These are phyloP conservation scores for Ceratoteleas bidentatus DNA, from an alignment of 1,140 invertebrate species.

Conservation along the genomic window DNA sequence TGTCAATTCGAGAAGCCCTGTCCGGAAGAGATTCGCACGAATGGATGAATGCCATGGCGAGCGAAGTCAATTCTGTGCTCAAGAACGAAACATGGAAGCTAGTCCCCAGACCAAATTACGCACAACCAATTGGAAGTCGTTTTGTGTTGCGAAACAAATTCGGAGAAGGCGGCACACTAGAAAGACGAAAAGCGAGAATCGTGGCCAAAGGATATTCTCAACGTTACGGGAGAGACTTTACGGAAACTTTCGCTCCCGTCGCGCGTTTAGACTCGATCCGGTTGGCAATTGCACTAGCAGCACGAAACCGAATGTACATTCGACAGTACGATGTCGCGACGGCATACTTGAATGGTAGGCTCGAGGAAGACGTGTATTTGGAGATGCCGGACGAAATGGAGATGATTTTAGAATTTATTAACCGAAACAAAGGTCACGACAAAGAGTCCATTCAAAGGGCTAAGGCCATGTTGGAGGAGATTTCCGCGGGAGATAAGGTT, in stretches of 20 bases:
- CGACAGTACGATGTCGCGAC: constrained; percentile 2
- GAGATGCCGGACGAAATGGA: not conserved
- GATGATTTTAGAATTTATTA: not conserved
- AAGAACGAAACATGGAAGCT: constrained; percentile 1
- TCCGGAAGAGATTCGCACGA: not conserved
- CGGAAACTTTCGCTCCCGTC: not conserved
- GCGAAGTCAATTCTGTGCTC: not conserved
- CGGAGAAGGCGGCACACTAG: not conserved
- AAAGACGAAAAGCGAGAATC: not conserved
- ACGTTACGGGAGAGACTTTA: not conserved
- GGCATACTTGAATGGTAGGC: not conserved
- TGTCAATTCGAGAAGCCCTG: not conserved
- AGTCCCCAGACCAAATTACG: not conserved
- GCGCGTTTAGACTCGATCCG: constrained; percentile 3
- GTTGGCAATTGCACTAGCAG: not conserved
- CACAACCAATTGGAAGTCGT: not conserved
- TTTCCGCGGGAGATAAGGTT: not conserved
- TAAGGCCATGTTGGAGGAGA: not conserved
- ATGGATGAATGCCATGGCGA: constrained; percentile 2
- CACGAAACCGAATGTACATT: not conserved
- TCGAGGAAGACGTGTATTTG: not conserved
- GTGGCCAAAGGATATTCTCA: constrained; percentile 1
- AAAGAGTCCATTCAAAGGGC: not conserved
- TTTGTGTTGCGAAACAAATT: not conserved
- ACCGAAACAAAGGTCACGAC: not conserved